Percentiles rank a stretch among this genome's conserved stretches.
Conservation (phyloP, 2,797 vertebrate species). For the Amblyopsis hoosieri region DNA sequence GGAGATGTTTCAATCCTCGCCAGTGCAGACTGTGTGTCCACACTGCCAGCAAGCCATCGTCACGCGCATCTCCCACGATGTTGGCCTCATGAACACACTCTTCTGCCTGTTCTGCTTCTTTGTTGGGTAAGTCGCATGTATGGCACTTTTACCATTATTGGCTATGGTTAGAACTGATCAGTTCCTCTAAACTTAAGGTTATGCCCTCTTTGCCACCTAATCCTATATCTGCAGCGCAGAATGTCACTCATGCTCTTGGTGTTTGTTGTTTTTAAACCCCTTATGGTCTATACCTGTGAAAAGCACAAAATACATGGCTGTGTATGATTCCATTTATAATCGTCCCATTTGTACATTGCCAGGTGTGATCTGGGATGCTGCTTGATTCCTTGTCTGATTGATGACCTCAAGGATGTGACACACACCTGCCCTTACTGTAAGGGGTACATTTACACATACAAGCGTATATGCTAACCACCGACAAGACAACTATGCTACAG, state of each 20-base stretch:
- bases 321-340: background rate
- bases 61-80: constrained; percentile 92
- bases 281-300: background rate
- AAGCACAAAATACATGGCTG: no score
- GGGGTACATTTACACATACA: constrained; percentile 99
- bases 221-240: no score
- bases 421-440: constrained; percentile 98
- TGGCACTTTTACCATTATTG: no score
- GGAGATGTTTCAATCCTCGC: constrained; percentile 92
- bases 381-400: constrained; percentile 95
- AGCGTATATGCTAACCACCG: constrained; percentile 94
- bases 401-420: constrained; percentile 98
- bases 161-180: no score
- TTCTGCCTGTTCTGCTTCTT: constrained; percentile 98
- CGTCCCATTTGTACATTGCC: constrained; percentile 13
- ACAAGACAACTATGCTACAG: constrained; percentile 56
- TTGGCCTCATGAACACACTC: constrained; percentile 96
- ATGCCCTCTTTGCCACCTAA: no score
- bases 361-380: constrained; percentile 98
- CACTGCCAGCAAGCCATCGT: constrained; percentile 97
- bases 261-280: no score
- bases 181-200: no score
- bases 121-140: constrained; percentile 83
- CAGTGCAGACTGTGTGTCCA: constrained; percentile 95
- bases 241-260: no score